These are phyloP conservation scores for Orthosia gothica DNA, from an alignment of 2,888 invertebrate genomes.

Conservation along the genomic window DNA sequence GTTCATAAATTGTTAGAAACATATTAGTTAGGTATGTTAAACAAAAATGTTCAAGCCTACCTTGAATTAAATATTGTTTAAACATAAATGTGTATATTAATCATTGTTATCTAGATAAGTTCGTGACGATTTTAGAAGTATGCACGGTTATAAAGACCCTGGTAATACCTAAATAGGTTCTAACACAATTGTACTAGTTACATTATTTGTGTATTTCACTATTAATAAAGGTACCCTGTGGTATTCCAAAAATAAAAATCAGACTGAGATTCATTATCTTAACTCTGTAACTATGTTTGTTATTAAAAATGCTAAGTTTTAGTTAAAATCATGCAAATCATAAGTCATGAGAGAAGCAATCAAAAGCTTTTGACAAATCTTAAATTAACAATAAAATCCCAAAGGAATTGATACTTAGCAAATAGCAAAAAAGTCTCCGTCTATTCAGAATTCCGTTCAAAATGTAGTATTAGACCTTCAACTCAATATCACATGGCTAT, in stretches of 20 bases:
- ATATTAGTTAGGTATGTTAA: background rate
- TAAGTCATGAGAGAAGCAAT: background rate
- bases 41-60: background rate
- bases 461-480: slow-evolving; percentile 22
- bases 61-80: slow-evolving; percentile 14
- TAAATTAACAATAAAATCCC: background rate
- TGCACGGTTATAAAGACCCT: background rate
- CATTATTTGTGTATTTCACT: background rate
- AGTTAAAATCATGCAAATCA: background rate
- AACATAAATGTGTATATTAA: background rate
- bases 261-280: background rate
- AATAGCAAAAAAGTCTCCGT: background rate
- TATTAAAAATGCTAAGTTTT: background rate
- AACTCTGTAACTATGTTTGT: background rate
- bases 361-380: slow-evolving; percentile 19
- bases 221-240: background rate
- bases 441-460: background rate
- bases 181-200: background rate
- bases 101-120: background rate
- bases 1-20: slow-evolving; percentile 37
- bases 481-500: slow-evolving; percentile 14
- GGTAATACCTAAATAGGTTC: background rate
- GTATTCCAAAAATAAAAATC: background rate
- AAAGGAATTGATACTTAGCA: background rate
- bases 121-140: background rate